Evolutionary conservation across 2,113 vertebrate genomes (phyloP), one percentile per base, ranked within the genome.

Genomic region (Syrmaticus mikado): DNA sequence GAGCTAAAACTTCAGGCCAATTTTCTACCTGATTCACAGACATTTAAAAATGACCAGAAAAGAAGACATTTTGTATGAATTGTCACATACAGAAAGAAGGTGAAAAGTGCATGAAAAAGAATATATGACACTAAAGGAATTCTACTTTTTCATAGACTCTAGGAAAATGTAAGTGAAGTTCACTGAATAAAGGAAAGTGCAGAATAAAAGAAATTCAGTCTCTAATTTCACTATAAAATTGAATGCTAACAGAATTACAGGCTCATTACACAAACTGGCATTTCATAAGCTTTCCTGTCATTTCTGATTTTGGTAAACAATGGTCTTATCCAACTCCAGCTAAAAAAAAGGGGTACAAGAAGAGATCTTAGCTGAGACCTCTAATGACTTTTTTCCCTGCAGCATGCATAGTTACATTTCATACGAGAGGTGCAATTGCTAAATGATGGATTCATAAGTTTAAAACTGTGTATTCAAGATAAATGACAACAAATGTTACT

Each of bases 291-390:
- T 90, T 53, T 3, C 9, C 7, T 92, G 84, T 87, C 15, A 75
- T 67, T 89, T 80, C 38, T 81, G 53, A 38, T 80, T 93, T 90
- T 92, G 43, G 53, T 66, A 88, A 75, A 90, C 24, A 89, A 81
- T 65, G 4, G 16, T 40, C 55, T 91, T 45, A 12, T 21, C 43
- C 14, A 89, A 74, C 11, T 38, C 14, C 11, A 32, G 28, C 17
- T 77, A 8, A 11, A 41, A 66, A 18, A 0, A 25, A 27, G 68
- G 73, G 92, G 62, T 28, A 3, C 7, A 66, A 41, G 14, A 30
- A 60, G 30, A 85, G 40, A 83, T 34, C 6, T 60, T 76, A 10
- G 11, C 22, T 62, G 41, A 85, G 20, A 70, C 53, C 10, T 30
- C 77, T 80, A 65, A 55, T 12, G 9, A 62, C 28, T 46, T 93